Evolutionary conservation across 1,140 invertebrate species (phyloP).

Genomic region (Drosophila mojavensis): DNA sequence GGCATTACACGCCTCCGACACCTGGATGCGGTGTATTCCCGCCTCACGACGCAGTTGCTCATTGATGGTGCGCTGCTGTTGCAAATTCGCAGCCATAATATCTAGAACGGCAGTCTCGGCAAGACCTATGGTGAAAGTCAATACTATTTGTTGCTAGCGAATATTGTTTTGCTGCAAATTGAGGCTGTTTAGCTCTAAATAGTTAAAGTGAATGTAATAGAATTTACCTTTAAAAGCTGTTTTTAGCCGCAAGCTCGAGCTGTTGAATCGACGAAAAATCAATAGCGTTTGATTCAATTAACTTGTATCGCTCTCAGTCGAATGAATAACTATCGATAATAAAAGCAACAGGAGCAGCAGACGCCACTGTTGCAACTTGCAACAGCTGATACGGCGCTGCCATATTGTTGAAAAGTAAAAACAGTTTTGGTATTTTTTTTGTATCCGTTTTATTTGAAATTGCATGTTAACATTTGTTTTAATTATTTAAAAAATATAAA

Average conservation of each 20-base stretch:
- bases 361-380: background rate
- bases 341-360: too few species aligned
- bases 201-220: too few species aligned
- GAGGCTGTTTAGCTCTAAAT: background rate
- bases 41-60: constrained; percentile 97
- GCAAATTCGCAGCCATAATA: constrained; percentile 94
- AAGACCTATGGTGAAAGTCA: constrained; percentile 88
- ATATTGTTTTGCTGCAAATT: constrained; percentile 31
- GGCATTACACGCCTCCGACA: constrained; percentile 95
- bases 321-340: constrained; percentile 25
- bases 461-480: constrained; percentile 29
- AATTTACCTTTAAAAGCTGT: constrained; percentile 35
- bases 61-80: constrained; percentile 95
- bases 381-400: constrained; percentile 22
- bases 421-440: constrained; percentile 14
- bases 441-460: constrained; percentile 50
- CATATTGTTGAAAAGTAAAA: constrained; percentile 6
- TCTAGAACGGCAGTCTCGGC: constrained; percentile 93
- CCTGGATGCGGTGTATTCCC: constrained; percentile 93
- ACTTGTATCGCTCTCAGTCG: background rate
- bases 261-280: constrained; percentile 52
- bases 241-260: constrained; percentile 12
- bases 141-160: constrained; percentile 19
- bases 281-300: constrained; percentile 40
- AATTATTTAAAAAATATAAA: constrained; percentile 59